These are phyloP conservation scores for Hypotaenidia philippensis DNA, from an alignment of 2,797 vertebrate genomes.

Conservation along the genomic window DNA sequence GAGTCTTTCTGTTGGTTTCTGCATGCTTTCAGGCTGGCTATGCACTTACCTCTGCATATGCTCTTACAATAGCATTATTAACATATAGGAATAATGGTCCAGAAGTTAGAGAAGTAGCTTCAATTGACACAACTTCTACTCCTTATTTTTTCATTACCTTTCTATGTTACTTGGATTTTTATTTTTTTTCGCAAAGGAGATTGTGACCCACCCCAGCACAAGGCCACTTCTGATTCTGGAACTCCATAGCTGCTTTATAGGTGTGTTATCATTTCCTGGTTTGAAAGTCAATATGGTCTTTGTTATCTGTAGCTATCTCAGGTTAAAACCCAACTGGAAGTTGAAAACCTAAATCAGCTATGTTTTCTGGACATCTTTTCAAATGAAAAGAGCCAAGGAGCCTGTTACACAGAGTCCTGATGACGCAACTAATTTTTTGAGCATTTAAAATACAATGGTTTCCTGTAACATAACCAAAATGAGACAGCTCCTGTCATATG, in stretches of 20 bases:
- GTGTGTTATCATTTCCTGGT: not conserved
- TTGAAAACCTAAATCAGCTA: not conserved
- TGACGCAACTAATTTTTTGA: not conserved
- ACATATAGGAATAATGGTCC: not conserved
- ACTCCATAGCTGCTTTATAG: not conserved
- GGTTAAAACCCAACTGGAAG: not conserved
- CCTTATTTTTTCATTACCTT: not conserved
- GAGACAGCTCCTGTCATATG: not conserved
- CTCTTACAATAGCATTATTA: not conserved
- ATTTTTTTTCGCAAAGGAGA: not conserved
- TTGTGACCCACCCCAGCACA: not conserved
- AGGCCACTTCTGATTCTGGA: not conserved
- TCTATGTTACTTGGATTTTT: not conserved
- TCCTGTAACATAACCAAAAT: not conserved
- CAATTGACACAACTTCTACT: not conserved
- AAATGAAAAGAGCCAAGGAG: not conserved
- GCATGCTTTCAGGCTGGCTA: not conserved
- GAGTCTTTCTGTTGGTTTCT: slow-evolving; percentile 2
- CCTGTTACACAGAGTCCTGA: not conserved
- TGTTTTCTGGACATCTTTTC: not conserved
- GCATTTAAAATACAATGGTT: rapidly evolving
- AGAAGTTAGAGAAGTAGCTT: not conserved
- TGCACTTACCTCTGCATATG: not conserved
- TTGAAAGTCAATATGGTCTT: not conserved
- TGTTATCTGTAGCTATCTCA: not conserved